Base-by-base conservation (phyloP, 2,888 invertebrate species). In the Eupithecia abbreviata region DNA sequence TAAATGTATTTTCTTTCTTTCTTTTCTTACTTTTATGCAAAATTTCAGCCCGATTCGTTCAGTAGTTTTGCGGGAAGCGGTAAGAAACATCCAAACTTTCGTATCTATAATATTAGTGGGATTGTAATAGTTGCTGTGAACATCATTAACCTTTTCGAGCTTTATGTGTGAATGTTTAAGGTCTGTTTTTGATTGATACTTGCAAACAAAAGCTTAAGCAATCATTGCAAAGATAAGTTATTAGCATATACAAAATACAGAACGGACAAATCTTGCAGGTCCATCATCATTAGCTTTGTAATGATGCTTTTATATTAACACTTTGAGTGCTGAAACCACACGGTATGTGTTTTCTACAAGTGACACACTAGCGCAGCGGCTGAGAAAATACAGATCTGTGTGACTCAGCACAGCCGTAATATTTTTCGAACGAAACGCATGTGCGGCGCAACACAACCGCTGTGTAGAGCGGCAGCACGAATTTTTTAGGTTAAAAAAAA, bases 181-280 rank as follows among this genome's bases (percentile, higher is more conserved):
- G 58, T 58, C 5, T 62, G 62, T 74, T 74, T 74, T 74, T 68
- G 58, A 49, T 70, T 70, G 18, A 70, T 70, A 51, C 30, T 70
- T 30, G 30, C 62, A 62, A 58, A 30, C 30, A 62, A 62, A 62
- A 62, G 62, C 62, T 62, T 18, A 30, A 30, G 62, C 62, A 62
- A 62, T 62, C 30, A 45, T 66, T 65, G 43, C 18, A 69, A 51
- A 42, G 55, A 58, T 58, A n/a, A 58, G 55, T 30, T 18, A 62
- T 30, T 62, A 30, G 30, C 30, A 62, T 30, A 62, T 62, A 30
- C 18, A 62, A 62, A 30, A 0, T 30, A 12, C 10, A 62, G 30
- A 62, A 62, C 2, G 62, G 62, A 62, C 62, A 62, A 18, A 62
- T 62, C n/a, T 6, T 51, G 5, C 51, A 15, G 2, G 55, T 55